Conservation (phyloP, 2,797 vertebrate genomes). For the Octomys mimax region DNA sequence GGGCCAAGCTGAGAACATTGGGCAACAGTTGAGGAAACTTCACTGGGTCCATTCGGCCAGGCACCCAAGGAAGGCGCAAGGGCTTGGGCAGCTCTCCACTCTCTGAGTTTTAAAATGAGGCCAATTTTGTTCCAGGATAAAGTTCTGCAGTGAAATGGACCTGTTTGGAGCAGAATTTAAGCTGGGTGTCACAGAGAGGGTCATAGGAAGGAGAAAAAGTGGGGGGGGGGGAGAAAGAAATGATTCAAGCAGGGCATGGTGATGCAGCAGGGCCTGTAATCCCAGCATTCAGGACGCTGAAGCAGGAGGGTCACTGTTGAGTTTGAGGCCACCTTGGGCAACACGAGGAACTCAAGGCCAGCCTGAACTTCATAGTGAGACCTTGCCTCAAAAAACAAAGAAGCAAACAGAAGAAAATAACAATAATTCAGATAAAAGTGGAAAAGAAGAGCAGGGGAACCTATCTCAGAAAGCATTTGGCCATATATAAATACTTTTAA, state of each 20-base stretch:
- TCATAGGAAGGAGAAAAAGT: background rate
- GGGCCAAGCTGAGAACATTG: background rate
- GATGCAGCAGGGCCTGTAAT: background rate
- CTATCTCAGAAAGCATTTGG: background rate
- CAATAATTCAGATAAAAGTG: background rate
- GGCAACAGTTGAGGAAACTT: background rate
- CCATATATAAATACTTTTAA: background rate
- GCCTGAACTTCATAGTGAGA: background rate
- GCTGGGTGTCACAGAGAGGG: background rate
- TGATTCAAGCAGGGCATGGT: background rate
- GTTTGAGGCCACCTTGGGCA: background rate
- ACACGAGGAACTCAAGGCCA: background rate
- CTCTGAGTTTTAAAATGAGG: constrained; percentile 14
- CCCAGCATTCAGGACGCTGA: background rate
- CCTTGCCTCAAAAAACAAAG: background rate
- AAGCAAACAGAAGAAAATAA: background rate
- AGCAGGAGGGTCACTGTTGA: background rate
- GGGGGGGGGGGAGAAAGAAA: background rate
- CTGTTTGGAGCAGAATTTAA: constrained; percentile 10
- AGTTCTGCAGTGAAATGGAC: background rate
- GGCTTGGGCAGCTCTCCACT: background rate
- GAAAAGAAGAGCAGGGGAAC: background rate
- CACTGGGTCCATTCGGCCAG: background rate
- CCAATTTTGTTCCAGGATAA: constrained; percentile 39
- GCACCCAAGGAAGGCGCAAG: background rate